Conservation (phyloP, 2,888 invertebrate genomes). For the Synanthedon formicaeformis region DNA sequence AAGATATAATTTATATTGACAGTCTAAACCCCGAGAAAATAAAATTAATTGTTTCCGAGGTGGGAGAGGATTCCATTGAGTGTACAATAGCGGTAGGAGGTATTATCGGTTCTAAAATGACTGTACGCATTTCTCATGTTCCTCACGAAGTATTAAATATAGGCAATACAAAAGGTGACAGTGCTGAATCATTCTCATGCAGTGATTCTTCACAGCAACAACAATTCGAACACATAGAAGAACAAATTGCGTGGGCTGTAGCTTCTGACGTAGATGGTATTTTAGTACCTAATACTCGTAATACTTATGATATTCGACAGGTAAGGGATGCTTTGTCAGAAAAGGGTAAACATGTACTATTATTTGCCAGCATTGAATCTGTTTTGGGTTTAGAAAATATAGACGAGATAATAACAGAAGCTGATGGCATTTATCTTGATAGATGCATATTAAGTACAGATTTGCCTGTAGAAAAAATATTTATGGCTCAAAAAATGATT, state of each 20-base stretch:
- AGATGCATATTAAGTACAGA: slow-evolving; percentile 87
- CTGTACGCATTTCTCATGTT: slow-evolving; percentile 63
- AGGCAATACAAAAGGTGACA: slow-evolving; percentile 46
- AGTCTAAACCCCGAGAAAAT: slow-evolving; percentile 44
- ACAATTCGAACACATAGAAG: slow-evolving; percentile 75
- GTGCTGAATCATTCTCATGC: slow-evolving; percentile 40
- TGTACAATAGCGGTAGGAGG: slow-evolving; percentile 69
- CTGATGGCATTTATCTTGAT: slow-evolving; percentile 91
- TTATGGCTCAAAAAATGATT: slow-evolving; percentile 88
- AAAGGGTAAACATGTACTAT: slow-evolving; percentile 53
- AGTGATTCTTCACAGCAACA: slow-evolving; percentile 75
- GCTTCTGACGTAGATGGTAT: slow-evolving; percentile 54
- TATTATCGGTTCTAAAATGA: slow-evolving; percentile 58
- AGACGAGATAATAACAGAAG: slow-evolving; percentile 80
- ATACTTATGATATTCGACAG: slow-evolving; percentile 31
- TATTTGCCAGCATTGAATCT: slow-evolving; percentile 51
- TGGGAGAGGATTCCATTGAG: slow-evolving; percentile 56
- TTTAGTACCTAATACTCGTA: slow-evolving; percentile 42
- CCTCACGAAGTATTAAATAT: slow-evolving; percentile 50
- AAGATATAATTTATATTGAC: slow-evolving; percentile 62
- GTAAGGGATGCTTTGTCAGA: slow-evolving; percentile 38
- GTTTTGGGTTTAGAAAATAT: slow-evolving; percentile 55
- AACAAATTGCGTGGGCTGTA: slow-evolving; percentile 56
- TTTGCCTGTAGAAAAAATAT: slow-evolving; percentile 88
- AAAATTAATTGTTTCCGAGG: slow-evolving; percentile 38